Evolutionary conservation across 2,888 invertebrate genomes (phyloP).

Genomic region (Apamea monoglypha): DNA sequence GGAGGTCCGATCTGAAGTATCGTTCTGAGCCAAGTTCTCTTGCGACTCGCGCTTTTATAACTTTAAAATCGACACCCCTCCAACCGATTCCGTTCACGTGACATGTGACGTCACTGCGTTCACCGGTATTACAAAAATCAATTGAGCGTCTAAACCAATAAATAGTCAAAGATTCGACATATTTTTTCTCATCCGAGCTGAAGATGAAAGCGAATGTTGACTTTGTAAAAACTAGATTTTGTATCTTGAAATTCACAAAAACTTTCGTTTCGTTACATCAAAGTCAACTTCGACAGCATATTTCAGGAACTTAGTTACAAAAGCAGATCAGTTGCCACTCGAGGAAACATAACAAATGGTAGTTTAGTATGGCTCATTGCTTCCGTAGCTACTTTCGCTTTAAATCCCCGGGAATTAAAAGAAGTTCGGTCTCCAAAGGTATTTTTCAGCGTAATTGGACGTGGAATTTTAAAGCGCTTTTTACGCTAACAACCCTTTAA

Average conservation of each 20-base stretch:
- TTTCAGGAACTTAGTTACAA: background rate
- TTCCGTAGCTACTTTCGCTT: slow-evolving; percentile 27
- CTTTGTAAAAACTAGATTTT: no score
- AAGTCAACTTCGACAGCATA: background rate
- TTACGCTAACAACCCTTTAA: slow-evolving; percentile 35
- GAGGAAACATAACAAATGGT: slow-evolving; percentile 15
- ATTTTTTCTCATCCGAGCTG: no score
- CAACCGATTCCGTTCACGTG: no score
- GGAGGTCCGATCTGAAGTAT: no score
- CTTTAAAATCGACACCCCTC: no score
- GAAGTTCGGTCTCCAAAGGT: slow-evolving; percentile 36
- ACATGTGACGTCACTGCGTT: no score
- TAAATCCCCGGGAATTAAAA: slow-evolving; percentile 39
- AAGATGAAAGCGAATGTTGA: no score
- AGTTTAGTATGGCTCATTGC: slow-evolving; percentile 11
- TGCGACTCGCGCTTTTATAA: no score
- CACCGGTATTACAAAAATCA: no score
- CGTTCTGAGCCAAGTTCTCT: no score
- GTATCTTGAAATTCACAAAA: background rate
- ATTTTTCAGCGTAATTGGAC: slow-evolving; percentile 43
- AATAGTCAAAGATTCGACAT: no score
- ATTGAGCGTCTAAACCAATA: no score
- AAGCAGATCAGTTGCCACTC: background rate
- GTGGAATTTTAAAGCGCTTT: slow-evolving; percentile 41
- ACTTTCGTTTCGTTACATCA: background rate